phyloP scores from a whole-genome alignment of 2,797 vertebrate species.

The Synanceia verrucosa region DNA sequence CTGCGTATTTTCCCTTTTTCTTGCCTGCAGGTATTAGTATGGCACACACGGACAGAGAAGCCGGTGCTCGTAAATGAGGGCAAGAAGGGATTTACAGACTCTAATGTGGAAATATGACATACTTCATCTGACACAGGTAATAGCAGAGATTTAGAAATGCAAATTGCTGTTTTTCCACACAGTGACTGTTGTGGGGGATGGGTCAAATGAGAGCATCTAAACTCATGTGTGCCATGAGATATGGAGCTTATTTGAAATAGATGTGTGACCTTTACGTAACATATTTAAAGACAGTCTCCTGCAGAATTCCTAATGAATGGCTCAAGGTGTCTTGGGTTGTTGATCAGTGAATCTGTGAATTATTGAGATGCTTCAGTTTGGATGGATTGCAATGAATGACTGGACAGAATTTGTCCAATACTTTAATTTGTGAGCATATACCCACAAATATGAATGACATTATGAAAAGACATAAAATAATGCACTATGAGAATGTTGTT shows the following conservation, averaged over 20 bases:
- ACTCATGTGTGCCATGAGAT: neutral
- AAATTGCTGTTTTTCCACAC: conserved; percentile 35
- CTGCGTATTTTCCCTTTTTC: conserved; percentile 20
- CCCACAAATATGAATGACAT: no score
- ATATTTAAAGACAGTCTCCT: neutral
- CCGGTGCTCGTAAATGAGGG: conserved; percentile 90
- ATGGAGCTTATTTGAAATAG: neutral
- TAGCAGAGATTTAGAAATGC: conserved; percentile 47
- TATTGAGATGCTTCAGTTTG: no score
- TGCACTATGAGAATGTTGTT: no score
- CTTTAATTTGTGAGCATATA: neutral
- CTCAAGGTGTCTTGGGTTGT: no score
- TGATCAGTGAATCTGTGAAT: no score
- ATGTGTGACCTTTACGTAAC: conserved; percentile 1
- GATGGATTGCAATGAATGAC: neutral
- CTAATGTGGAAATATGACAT: conserved; percentile 86
- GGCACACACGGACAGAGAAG: conserved; percentile 91
- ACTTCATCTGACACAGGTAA: conserved; percentile 68
- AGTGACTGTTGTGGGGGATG: conserved; percentile 6
- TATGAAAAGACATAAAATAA: no score
- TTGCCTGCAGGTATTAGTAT: conserved; percentile 86
- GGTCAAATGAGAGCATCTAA: neutral
- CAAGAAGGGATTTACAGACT: conserved; percentile 90
- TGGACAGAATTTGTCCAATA: neutral
- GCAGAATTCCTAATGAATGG: no score